Evolutionary conservation across 2,113 vertebrate genomes (phyloP).

Genomic region (human (Homo sapiens)): DNA sequence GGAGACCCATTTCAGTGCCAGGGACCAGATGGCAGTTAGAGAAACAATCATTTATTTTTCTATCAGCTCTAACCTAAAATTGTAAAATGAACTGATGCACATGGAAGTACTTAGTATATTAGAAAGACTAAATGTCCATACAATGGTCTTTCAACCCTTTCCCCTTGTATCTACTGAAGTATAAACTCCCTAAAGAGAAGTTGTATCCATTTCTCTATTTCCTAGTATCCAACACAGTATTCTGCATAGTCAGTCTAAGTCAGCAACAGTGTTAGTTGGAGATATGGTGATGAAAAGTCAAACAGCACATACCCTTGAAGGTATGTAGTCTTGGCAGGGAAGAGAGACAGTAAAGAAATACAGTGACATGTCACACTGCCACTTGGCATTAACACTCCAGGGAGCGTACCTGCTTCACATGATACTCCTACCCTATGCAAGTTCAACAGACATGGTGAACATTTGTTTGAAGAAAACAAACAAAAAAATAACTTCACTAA

Average conservation of each 20-base stretch:
- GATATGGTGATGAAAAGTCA: neutral
- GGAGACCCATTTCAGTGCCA: neutral
- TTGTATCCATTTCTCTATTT: neutral
- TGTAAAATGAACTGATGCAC: neutral
- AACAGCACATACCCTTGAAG: neutral
- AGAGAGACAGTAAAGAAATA: neutral
- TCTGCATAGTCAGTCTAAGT: neutral
- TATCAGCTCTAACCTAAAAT: neutral
- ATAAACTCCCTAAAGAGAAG: neutral
- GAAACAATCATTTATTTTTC: neutral
- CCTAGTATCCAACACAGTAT: neutral
- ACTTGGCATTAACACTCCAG: neutral
- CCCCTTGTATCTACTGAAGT: neutral
- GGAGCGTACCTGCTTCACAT: neutral
- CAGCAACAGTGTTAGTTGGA: neutral
- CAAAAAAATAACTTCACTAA: neutral
- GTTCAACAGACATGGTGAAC: neutral
- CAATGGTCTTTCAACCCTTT: neutral
- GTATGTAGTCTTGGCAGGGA: neutral
- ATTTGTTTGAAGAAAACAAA: neutral
- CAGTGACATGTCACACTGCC: neutral
- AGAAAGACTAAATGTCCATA: neutral
- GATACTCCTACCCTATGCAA: neutral
- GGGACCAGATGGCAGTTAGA: neutral
- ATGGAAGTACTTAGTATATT: neutral